phyloP scores from a whole-genome alignment of 1,140 invertebrate genomes.

The Musca domestica region DNA sequence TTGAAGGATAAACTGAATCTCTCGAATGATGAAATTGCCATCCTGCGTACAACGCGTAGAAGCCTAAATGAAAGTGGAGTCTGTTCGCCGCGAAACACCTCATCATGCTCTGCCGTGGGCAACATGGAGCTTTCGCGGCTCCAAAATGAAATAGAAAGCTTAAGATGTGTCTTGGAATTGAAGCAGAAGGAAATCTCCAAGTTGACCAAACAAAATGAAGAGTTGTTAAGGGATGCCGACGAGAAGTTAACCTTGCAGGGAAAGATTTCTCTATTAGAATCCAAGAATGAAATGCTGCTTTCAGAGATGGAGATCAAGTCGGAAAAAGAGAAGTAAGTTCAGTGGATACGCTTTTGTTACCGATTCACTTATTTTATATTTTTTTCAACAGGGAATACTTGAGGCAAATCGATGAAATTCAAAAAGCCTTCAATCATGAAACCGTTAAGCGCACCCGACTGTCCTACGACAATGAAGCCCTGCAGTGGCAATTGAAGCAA shows the following conservation, averaged over 20 bases:
- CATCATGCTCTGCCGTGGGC: neutral
- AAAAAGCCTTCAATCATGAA: conserved; percentile 70
- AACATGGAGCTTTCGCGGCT: conserved; percentile 52
- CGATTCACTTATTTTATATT: conserved; percentile 16
- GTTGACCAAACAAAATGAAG: conserved; percentile 65
- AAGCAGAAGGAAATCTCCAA: conserved; percentile 71
- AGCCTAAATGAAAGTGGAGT: conserved; percentile 23
- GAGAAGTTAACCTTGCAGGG: conserved; percentile 59
- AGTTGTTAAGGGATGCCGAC: conserved; percentile 58
- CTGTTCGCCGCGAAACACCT: conserved; percentile 20
- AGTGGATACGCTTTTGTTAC: neutral
- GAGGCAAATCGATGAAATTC: conserved; percentile 67
- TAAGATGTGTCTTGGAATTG: conserved; percentile 72
- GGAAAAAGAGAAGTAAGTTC: conserved; percentile 59
- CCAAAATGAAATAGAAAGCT: conserved; percentile 68
- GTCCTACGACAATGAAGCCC: conserved; percentile 79
- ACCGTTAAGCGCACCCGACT: conserved; percentile 73
- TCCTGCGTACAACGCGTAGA: conserved; percentile 36
- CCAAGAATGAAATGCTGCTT: conserved; percentile 68
- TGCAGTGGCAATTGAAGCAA: conserved; percentile 79
- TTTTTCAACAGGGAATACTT: conserved; percentile 56
- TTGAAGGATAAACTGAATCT: conserved; percentile 43
- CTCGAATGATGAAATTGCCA: conserved; percentile 49
- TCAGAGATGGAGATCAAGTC: conserved; percentile 64
- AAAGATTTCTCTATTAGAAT: conserved; percentile 60